Evolutionary conservation across 2,888 invertebrate species (phyloP).

Genomic region (Dilophus febrilis): DNA sequence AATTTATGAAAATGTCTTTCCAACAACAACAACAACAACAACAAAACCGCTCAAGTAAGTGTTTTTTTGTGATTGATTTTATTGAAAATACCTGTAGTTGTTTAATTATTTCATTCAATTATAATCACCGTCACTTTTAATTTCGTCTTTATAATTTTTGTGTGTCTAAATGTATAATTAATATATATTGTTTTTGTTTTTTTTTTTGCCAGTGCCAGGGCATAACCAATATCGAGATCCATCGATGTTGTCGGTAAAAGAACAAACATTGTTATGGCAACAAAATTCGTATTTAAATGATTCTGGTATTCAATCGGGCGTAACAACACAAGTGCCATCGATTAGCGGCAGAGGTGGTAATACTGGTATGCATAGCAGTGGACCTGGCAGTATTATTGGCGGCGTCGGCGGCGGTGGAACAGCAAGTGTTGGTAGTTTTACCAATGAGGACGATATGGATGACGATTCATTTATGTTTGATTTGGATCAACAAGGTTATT

Average conservation of each 20-base stretch:
- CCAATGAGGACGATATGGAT: constrained; percentile 67
- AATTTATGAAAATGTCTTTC: too few species aligned
- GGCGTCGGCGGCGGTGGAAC: too few species aligned
- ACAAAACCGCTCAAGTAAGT: too few species aligned
- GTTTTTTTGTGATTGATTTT: too few species aligned
- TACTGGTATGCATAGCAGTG: too few species aligned
- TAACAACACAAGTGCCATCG: constrained; percentile 85
- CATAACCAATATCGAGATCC: constrained; percentile 67
- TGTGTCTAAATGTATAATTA: neutral
- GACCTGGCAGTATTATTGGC: too few species aligned
- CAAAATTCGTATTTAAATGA: constrained; percentile 86
- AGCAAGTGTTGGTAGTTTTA: too few species aligned
- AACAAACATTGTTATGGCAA: constrained; percentile 90
- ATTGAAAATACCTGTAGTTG: too few species aligned
- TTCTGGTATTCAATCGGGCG: constrained; percentile 92
- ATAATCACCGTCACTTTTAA: too few species aligned
- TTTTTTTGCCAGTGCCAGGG: neutral
- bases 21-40: too few species aligned
- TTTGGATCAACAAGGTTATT: constrained; percentile 75
- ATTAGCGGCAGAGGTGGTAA: constrained; percentile 43
- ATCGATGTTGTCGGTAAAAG: constrained; percentile 67
- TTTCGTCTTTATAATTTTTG: too few species aligned
- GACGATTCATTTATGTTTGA: constrained; percentile 78
- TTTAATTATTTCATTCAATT: too few species aligned
- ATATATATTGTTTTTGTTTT: neutral